Evolutionary conservation across 2,888 invertebrate species (phyloP), one percentile per base, ranked within the genome.

Genomic region (Patella depressa): DNA sequence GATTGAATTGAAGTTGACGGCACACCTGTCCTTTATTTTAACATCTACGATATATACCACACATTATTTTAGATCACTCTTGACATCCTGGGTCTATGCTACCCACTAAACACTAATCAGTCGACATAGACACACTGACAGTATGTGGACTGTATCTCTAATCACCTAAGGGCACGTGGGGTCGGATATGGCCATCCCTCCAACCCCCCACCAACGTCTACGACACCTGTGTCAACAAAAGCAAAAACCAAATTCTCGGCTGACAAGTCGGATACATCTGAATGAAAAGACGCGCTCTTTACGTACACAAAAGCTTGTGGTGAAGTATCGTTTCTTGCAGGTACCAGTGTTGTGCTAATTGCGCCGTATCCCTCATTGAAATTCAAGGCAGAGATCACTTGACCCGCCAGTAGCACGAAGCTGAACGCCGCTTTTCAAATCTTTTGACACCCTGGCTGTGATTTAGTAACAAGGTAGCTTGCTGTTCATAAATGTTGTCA

Each of bases 341-440:
- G 65, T 65, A 65, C 65, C 65, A 65, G 65, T 65, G 14, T 65
- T 65, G 65, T 65, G 65, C 65, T 65, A 65, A 65, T 65, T 65
- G 65, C 65, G 19, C 19, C 65, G 65, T 24, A 65, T 65, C 65
- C 19, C 65, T 65, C 65, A 65, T 65, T 65, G 65, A 65, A 65
- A 65, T 65, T 65, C 65, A 65, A 65, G 65, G 65, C 65, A 65
- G 19, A 65, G 19, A 65, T 65, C 65, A 65, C 65, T 65, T 65
- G 65, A 65, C 65, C 65, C 24, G 24, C 24, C 19, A 24, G 65
- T 65, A 65, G 19, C 65, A 65, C 65, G 65, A 65, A 65, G 65
- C 65, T 65, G 65, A 65, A 65, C 65, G 24, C 65, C 19, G 65
- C 24, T 24, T 65, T 65, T 65, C 65, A 65, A 65, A 65, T 65